Conservation (phyloP, 2,797 vertebrate genomes). For the Poeciliopsis paucimaculata region DNA sequence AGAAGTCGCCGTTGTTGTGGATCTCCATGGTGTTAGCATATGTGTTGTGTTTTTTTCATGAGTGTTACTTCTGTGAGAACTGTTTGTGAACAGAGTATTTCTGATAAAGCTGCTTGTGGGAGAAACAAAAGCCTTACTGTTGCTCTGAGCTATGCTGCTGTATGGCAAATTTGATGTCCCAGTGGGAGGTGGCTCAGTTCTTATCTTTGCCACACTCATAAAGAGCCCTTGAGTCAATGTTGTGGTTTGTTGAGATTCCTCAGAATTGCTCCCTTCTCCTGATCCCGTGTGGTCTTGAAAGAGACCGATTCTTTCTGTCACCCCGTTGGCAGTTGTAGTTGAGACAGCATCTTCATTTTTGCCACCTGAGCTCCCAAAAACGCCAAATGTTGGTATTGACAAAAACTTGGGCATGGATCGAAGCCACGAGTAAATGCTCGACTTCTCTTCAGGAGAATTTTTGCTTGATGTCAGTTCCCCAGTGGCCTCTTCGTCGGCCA, state of each 20-base stretch:
- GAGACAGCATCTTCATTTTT: slow-evolving; percentile 2
- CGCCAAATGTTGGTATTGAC: slow-evolving; percentile 20
- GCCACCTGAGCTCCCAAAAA: slow-evolving; percentile 19
- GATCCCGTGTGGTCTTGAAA: slow-evolving; percentile 54
- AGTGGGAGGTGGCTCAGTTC: slow-evolving; percentile 60
- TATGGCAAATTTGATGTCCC: slow-evolving; percentile 62
- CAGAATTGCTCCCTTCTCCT: slow-evolving; percentile 54
- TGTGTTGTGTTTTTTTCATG: slow-evolving; percentile 54
- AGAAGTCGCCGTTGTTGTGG: slow-evolving; percentile 19
- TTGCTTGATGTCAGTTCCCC: slow-evolving; percentile 46
- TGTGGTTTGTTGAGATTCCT: slow-evolving; percentile 45
- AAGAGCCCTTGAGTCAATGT: slow-evolving; percentile 43
- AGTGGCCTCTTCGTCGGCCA: slow-evolving; percentile 60
- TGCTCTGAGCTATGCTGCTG: slow-evolving; percentile 35
- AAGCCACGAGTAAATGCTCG: slow-evolving; percentile 38
- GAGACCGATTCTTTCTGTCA: slow-evolving; percentile 28
- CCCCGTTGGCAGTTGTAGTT: slow-evolving; percentile 19
- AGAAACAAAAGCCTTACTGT: slow-evolving; percentile 65
- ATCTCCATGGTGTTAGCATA: slow-evolving; percentile 41
- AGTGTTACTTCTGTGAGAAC: slow-evolving; percentile 50
- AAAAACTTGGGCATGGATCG: slow-evolving; percentile 27
- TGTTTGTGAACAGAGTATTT: slow-evolving; percentile 62
- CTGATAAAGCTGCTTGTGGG: slow-evolving; percentile 54
- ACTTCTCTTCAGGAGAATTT: slow-evolving; percentile 33
- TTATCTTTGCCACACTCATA: slow-evolving; percentile 55